phyloP scores from a whole-genome alignment of 1,140 invertebrate species.

The Drosophila mauritiana region DNA sequence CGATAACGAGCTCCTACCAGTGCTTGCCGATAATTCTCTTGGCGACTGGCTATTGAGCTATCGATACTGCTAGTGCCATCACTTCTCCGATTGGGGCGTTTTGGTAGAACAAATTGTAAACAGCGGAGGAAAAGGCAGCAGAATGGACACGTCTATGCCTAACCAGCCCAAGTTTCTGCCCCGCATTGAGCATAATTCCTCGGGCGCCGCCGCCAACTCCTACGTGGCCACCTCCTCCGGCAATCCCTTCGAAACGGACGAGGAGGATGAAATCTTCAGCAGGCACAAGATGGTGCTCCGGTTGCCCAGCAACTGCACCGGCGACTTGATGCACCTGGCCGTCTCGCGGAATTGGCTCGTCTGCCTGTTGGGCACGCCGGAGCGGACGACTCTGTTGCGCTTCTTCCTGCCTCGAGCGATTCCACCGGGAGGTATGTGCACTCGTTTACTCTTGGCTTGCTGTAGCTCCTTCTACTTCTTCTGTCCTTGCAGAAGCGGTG shows the following conservation, averaged over 20 bases:
- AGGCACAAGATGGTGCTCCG: slow-evolving; percentile 92
- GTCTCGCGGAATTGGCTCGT: slow-evolving; percentile 93
- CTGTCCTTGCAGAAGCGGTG: slow-evolving; percentile 86
- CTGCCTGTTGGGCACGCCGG: slow-evolving; percentile 92
- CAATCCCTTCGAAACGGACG: slow-evolving; percentile 84
- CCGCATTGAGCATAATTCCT: slow-evolving; percentile 26
- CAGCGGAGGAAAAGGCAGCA: neutral
- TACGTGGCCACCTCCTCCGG: slow-evolving; percentile 54
- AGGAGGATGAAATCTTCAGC: slow-evolving; percentile 90
- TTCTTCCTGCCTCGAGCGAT: slow-evolving; percentile 92
- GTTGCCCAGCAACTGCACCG: slow-evolving; percentile 87
- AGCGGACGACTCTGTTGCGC: slow-evolving; percentile 91
- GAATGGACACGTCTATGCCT: slow-evolving; percentile 56
- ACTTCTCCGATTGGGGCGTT: slow-evolving; percentile 5
- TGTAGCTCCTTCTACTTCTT: neutral
- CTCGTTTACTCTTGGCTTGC: too few relatives aligned
- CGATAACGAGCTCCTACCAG: neutral
- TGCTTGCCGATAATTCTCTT: neutral
- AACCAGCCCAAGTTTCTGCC: slow-evolving; percentile 65
- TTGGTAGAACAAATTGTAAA: neutral
- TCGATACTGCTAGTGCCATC: slow-evolving; percentile 1
- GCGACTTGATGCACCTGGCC: slow-evolving; percentile 90
- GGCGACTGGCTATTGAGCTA: neutral
- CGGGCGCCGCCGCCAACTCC: slow-evolving; percentile 16
- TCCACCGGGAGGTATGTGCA: slow-evolving; percentile 89